phyloP scores from a whole-genome alignment of 2,888 invertebrate species.

The Drosophila meridionalis region DNA sequence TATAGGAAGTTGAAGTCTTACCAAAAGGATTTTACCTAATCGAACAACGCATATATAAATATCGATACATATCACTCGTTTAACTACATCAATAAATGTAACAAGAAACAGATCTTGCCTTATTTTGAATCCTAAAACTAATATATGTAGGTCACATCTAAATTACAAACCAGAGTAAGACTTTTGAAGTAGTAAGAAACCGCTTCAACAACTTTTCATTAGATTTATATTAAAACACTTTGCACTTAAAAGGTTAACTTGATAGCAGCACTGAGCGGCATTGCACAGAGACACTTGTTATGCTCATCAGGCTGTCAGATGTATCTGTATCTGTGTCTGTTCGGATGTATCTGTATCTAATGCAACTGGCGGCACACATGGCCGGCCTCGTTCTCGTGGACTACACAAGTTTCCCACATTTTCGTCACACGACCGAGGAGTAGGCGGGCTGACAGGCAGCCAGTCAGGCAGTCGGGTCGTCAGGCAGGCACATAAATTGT shows the following conservation, averaged over 20 bases:
- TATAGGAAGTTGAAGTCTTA: no score
- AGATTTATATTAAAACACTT: not conserved
- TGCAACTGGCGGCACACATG: constrained; percentile 58
- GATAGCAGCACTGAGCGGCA: not conserved
- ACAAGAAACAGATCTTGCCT: not conserved
- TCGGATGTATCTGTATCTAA: constrained; percentile 29
- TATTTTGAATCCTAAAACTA: no score
- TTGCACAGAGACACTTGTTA: constrained; percentile 39
- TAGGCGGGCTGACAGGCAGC: constrained; percentile 25
- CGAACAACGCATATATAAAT: no score
- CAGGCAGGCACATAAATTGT: constrained; percentile 66
- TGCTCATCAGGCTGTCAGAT: constrained; percentile 24
- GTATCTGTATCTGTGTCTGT: constrained; percentile 14
- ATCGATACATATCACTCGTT: not conserved
- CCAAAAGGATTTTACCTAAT: no score
- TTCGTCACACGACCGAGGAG: constrained; percentile 46
- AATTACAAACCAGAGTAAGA: not conserved
- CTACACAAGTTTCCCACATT: constrained; percentile 73
- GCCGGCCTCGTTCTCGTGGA: constrained; percentile 31
- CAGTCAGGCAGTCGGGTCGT: constrained; percentile 15
- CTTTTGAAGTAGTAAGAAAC: not conserved
- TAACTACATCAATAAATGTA: no score
- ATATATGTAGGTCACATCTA: no score
- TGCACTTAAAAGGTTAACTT: not conserved
- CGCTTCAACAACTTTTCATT: not conserved